Base-by-base conservation (phyloP, 2,797 vertebrate genomes). In the Emydoidea blandingii region DNA sequence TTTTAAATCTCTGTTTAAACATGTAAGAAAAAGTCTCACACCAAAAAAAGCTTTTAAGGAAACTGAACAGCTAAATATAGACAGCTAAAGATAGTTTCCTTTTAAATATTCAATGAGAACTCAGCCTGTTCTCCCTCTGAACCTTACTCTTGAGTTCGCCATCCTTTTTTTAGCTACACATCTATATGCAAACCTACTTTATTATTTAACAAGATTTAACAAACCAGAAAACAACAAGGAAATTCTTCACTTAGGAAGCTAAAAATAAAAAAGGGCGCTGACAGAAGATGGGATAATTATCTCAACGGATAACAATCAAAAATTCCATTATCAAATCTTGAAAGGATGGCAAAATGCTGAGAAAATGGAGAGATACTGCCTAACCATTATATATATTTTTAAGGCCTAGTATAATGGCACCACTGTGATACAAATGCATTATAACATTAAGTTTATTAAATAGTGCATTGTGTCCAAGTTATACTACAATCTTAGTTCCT, bases 51-150 rank as follows among this genome's bases (percentile, higher is more conserved):
- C 85, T 92, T 95, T 91, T 92, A 89, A 94, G 86, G 18, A 94
- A 91, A 79, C n/a, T 72, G 52, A 72, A 90, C 83, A 88, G 59
- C 89, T 97, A 97, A 95, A 97, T 94, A 91, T 91, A 96, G 92
- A 80, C 23, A 92, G 81, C 94, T 97, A 97, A 97, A 97, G 72
- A 96, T 97, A 97, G 96, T 54, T 95, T 86, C 88, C 49, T 96
- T 95, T 97, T 89, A 97, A 97, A 96, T 97, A 98, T 97, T 96
- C 89, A 97, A 53, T 85, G 91, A 97, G 96, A 96, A 95, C 81
- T 50, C 85, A 92, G 79, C 44, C 23, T 91, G 86, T 68, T 92
- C 95, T 96, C 86, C 87, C 79, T 97, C 81, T 97, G 95, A 97
- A 97, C 94, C 91, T 91, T 93, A 85, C 68, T 95, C 65, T 81